Evolutionary conservation across 1,140 invertebrate genomes (phyloP).

Genomic region (Papilio glaucus): DNA sequence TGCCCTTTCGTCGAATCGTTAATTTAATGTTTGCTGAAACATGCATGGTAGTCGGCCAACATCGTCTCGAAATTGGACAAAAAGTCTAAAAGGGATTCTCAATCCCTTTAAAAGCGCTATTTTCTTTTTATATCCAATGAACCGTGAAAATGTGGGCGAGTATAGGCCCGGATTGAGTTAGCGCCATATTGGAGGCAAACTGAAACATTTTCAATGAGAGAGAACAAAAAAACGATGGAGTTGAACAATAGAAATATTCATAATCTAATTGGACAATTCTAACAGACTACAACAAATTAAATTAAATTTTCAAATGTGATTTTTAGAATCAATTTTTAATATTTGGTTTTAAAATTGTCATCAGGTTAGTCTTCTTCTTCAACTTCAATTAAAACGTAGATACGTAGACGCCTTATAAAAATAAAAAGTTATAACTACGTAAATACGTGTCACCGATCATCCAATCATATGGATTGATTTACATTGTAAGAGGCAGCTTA

Average conservation of each 20-base stretch:
- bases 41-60: constrained; percentile 54
- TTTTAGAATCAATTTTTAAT: neutral
- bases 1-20: constrained; percentile 59
- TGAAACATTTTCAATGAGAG: constrained; percentile 53
- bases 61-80: constrained; percentile 60
- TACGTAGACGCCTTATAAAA: neutral
- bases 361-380: neutral
- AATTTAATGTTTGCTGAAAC: constrained; percentile 66
- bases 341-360: neutral
- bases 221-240: constrained; percentile 40
- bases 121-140: constrained; percentile 78
- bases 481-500: too few relatives aligned
- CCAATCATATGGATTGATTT: too few relatives aligned
- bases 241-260: constrained; percentile 39
- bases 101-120: constrained; percentile 74
- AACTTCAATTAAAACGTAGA: neutral
- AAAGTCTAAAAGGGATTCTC: constrained; percentile 64
- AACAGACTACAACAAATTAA: neutral
- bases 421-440: too few relatives aligned
- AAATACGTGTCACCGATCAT: too few relatives aligned
- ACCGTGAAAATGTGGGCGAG: constrained; percentile 73
- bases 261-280: constrained; percentile 9
- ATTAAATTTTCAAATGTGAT: neutral
- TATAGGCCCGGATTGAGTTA: constrained; percentile 67
- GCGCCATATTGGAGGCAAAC: constrained; percentile 56